Evolutionary conservation across 2,113 vertebrate genomes (phyloP).

Genomic region (Protobothrops flavoviridis): DNA sequence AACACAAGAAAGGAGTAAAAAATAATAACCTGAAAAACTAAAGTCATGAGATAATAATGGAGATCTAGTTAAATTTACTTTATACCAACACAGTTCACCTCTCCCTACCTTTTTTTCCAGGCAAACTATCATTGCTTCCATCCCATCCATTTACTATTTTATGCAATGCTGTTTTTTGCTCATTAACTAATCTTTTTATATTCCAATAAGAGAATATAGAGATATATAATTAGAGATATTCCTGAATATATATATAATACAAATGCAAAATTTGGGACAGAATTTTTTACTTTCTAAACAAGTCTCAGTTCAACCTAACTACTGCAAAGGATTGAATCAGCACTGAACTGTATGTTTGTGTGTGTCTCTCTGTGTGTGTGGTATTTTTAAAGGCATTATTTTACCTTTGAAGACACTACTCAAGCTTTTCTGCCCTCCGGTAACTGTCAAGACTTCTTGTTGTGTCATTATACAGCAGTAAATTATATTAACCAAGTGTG

Average conservation of each 20-base stretch:
- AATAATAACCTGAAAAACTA: not conserved
- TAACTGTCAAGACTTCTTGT: slow-evolving; percentile 17
- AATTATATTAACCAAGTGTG: slow-evolving; percentile 27
- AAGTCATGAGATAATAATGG: not conserved
- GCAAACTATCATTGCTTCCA: not conserved
- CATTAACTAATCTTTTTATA: not conserved
- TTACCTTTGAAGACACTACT: not conserved
- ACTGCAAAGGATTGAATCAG: not conserved
- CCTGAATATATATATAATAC: not conserved
- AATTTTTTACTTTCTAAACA: not conserved
- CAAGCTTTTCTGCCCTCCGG: slow-evolving; percentile 4
- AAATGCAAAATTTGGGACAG: accelerated
- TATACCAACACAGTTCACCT: not conserved
- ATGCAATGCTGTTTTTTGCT: not conserved
- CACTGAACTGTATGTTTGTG: too few species aligned
- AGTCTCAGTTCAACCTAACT: not conserved
- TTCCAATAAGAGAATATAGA: not conserved
- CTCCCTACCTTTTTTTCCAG: not conserved
- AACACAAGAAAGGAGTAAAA: not conserved
- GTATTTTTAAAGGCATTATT: not conserved
- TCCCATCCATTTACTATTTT: not conserved
- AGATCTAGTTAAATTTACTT: not conserved
- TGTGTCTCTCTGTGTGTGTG: not conserved
- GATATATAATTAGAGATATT: not conserved
- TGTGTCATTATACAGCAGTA: slow-evolving; percentile 30